Evolutionary conservation across 2,113 vertebrate genomes (phyloP).

Genomic region (Otis tarda): DNA sequence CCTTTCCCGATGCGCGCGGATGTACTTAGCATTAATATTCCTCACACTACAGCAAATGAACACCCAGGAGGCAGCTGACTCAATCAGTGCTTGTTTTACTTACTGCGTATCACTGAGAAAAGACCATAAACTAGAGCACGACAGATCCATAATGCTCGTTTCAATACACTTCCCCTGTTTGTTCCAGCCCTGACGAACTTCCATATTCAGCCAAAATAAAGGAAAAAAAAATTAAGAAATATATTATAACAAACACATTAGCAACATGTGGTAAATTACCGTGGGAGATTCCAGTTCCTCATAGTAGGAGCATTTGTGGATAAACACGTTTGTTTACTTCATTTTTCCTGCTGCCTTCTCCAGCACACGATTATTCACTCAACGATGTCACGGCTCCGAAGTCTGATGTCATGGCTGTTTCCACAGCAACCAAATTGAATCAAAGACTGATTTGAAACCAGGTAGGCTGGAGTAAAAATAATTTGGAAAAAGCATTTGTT

Average conservation of each 20-base stretch:
- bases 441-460: not conserved
- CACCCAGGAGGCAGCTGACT: slow-evolving; percentile 77
- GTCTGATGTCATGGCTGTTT: slow-evolving; percentile 39
- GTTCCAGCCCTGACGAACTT: slow-evolving; percentile 68
- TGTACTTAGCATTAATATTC: slow-evolving; percentile 78
- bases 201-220: slow-evolving; percentile 51
- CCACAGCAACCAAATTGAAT: not conserved
- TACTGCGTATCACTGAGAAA: slow-evolving; percentile 72
- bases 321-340: slow-evolving; percentile 59
- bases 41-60: slow-evolving; percentile 73
- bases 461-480: not conserved
- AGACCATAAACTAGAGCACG: slow-evolving; percentile 73
- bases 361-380: not conserved
- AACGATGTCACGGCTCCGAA: slow-evolving; percentile 31
- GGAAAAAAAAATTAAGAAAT: slow-evolving; percentile 31
- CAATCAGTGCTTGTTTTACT: slow-evolving; percentile 79
- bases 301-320: slow-evolving; percentile 30
- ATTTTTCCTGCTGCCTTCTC: slow-evolving; percentile 22
- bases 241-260: slow-evolving; percentile 71
- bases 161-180: slow-evolving; percentile 73
- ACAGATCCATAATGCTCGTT: slow-evolving; percentile 71
- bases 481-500: not conserved
- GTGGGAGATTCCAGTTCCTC: slow-evolving; percentile 19
- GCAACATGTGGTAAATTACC: slow-evolving; percentile 71
- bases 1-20: slow-evolving; percentile 55